Evolutionary conservation across 1,140 invertebrate genomes (phyloP), one percentile per base, ranked within the genome.

Genomic region (Oryzaephilus surinamensis): DNA sequence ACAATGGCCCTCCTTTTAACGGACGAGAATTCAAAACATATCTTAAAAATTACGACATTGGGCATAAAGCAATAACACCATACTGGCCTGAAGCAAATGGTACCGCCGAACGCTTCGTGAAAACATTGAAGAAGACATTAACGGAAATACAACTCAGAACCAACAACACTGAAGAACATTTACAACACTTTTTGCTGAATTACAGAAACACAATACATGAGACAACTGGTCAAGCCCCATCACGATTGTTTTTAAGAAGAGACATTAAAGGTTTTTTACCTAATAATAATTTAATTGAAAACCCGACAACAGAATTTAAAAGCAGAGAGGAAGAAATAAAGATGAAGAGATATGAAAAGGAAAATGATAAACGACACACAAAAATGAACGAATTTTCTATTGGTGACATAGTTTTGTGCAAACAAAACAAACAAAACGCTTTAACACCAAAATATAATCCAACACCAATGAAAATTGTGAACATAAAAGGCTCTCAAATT

Each of bases 1-100:
- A 59, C 35, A 57, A 58, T 38, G 54, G 55, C 11, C 45, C 50
- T 6, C 48, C 52, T n/a, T 60, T 61, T 16, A 55, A 44, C 11
- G 48, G 46, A 16, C 32, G 50, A 14, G 43, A 49, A 24, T 57
- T 58, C 33, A 32, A 45, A 35, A 12, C 40, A 6, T 59, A 51
- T 41, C 51, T 28, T 12, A 19, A n/a, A 2, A 10, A 30, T 23
- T n/a, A 15, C n/a, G 26, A 32, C 17, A 38, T 38, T 11, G 31
- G 32, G 4, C 33, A 30, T 23, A 10, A 36, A 8, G 2, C 8
- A 2, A 31, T 37, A 17, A 43, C 34, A 4, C 41, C 28, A 14
- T 43, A 30, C 16, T 43, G 41, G 34, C 41, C 41, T 10, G 33
- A 43, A 43, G 33, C 27, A 6, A 43, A 43, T 32, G 41, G 33